Percentiles rank a stretch among this genome's conserved stretches.
Conservation (phyloP, 2,113 vertebrate species). For the Irena cyanogastra region DNA sequence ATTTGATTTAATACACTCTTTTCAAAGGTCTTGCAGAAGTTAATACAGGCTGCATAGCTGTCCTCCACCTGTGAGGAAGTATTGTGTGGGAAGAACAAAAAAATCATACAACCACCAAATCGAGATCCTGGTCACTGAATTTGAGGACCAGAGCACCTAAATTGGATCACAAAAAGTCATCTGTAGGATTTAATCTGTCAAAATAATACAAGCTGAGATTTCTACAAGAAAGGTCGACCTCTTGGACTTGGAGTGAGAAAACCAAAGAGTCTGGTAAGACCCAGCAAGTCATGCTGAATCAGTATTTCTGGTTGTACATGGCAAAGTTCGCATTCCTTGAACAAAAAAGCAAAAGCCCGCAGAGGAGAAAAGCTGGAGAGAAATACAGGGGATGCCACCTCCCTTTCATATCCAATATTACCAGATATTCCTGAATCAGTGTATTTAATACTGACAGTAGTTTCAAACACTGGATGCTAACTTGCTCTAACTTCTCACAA, state of each 20-base stretch:
- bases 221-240: background rate
- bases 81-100: background rate
- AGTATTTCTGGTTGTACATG: background rate
- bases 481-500: background rate
- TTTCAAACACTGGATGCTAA: background rate
- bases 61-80: background rate
- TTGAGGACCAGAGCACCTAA: background rate
- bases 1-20: background rate
- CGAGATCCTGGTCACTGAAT: background rate
- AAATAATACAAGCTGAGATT: background rate
- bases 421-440: background rate
- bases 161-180: background rate
- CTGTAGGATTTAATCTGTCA: background rate
- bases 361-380: background rate
- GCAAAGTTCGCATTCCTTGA: background rate
- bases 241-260: background rate
- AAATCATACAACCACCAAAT: background rate
- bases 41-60: background rate
- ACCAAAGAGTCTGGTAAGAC: background rate
- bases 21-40: background rate
- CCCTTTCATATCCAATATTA: background rate
- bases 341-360: background rate
- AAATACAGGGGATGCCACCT: background rate
- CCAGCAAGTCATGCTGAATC: background rate
- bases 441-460: background rate